A percentile compares a stretch with the other conserved stretches of the same genome.
phyloP scores from a whole-genome alignment of 2,113 vertebrate species.

The Eulemur rufifrons region DNA sequence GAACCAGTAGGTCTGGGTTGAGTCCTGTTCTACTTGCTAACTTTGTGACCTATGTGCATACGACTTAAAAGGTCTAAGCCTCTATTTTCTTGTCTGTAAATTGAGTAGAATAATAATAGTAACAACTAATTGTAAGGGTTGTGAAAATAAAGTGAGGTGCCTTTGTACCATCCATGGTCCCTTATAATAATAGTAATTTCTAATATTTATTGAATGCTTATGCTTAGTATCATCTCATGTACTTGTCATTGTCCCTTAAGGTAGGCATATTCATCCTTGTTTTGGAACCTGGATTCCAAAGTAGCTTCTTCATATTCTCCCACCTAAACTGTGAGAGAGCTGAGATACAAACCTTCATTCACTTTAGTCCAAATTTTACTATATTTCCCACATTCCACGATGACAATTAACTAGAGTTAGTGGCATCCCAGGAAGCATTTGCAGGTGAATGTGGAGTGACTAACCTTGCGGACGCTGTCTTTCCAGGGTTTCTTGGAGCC shows the following conservation, averaged over 20 bases:
- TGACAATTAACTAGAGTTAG: neutral
- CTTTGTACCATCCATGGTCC: neutral
- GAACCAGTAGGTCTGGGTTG: neutral
- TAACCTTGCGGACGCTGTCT: conserved; percentile 25
- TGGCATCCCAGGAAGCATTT: neutral
- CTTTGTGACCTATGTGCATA: neutral
- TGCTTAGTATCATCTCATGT: neutral
- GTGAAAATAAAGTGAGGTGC: neutral
- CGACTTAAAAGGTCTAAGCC: neutral
- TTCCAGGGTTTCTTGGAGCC: conserved; percentile 39
- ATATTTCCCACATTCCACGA: neutral
- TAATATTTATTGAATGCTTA: neutral
- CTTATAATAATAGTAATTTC: neutral
- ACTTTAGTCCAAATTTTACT: neutral
- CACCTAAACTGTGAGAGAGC: neutral
- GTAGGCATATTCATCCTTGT: neutral
- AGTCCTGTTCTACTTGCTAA: neutral
- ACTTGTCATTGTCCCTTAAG: neutral
- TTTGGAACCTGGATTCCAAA: neutral
- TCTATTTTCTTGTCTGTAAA: neutral
- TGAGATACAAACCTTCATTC: neutral
- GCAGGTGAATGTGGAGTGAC: neutral
- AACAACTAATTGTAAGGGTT: neutral
- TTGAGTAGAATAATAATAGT: neutral
- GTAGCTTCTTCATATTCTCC: neutral